Evolutionary conservation across 1,140 invertebrate species (phyloP), one percentile per base, ranked within the genome.

Genomic region (Saccostrea cuccullata): DNA sequence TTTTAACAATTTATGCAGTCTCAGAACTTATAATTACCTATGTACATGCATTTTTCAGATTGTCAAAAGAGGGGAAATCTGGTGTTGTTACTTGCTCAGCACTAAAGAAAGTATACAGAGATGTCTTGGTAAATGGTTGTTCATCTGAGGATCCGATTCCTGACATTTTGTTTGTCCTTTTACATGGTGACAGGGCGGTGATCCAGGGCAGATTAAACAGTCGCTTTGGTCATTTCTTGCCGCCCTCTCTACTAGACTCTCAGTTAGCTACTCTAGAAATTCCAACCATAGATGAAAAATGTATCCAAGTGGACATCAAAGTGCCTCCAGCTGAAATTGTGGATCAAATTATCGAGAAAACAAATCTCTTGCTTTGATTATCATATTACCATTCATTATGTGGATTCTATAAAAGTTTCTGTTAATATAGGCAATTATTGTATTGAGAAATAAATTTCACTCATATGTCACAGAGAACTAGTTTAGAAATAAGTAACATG

Each of bases 71-170:
- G 55, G 56, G 84, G 11, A 30, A 89, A 26, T 90, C 91, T 47
- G 90, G 87, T 20, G 86, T 93, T 60, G 86, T 93, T n/a, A 91
- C 92, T 9, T 93, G 92, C 73, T 93, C 92, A 67, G 91, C 92
- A 9, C 86, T 93, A 64, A 93, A 92, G 90, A 89, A 86, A 84
- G 11, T 55, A 17, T 92, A 93, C 82, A 84, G 92, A 85, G 73
- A 92, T 11, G 89, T 91, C 40, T 60, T 93, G 4, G 83, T 90
- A 13, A 40, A 67, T 47, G 91, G 91, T 20, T 47, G 13, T n/a
- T 20, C 15, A 47, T 55, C 56, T 26, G 55, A 58, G 20, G 40
- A 30, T 4, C 20, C n/a, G 47, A n/a, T 20, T 64, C 9, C 13
- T 15, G 47, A 58, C 12, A 30, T 91, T 56, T n/a, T 88, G 20